Percentiles rank a stretch among this genome's conserved stretches.
Evolutionary conservation across 37 sponge, comb jelly and placozoan genomes (phyloP).

Genomic region (Mnemiopsis leidyi): DNA sequence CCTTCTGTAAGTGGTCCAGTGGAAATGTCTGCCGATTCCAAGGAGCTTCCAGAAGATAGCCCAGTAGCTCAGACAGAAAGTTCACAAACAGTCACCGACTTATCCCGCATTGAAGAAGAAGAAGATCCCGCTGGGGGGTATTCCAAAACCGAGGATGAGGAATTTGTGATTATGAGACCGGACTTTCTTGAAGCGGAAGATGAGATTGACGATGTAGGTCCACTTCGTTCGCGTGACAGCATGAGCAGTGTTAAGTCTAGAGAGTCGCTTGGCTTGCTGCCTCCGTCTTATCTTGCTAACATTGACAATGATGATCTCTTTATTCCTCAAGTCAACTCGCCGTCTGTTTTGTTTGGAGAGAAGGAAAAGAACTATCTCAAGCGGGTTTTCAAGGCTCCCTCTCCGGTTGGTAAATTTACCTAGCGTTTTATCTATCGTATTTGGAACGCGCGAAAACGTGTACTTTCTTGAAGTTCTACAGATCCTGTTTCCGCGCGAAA

Average conservation of each 20-base stretch:
- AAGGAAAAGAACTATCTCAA: neutral
- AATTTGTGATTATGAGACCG: neutral
- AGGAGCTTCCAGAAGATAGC: too few relatives aligned
- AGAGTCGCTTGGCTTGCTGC: neutral
- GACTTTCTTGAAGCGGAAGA: neutral
- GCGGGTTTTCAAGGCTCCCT: neutral
- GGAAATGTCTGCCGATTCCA: neutral
- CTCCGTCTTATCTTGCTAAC: neutral
- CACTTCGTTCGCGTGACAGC: neutral
- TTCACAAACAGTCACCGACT: neutral
- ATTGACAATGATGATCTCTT: constrained; percentile 46
- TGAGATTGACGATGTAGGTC: neutral
- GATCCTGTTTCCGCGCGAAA: constrained; percentile 15
- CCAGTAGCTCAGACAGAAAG: neutral
- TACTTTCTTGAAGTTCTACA: neutral
- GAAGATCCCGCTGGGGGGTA: neutral
- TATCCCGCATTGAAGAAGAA: neutral
- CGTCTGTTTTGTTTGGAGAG: neutral
- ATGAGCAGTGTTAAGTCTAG: neutral
- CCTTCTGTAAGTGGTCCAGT: neutral
- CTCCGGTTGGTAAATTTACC: constrained; percentile 20
- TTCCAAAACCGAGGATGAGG: neutral
- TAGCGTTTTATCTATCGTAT: too few relatives aligned
- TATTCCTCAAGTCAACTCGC: constrained; percentile 6
- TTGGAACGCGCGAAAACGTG: constrained; percentile 3